Percentiles rank a stretch among this genome's conserved stretches.
Conservation (phyloP, 2,888 invertebrate species). For the Limnephilus marmoratus region DNA sequence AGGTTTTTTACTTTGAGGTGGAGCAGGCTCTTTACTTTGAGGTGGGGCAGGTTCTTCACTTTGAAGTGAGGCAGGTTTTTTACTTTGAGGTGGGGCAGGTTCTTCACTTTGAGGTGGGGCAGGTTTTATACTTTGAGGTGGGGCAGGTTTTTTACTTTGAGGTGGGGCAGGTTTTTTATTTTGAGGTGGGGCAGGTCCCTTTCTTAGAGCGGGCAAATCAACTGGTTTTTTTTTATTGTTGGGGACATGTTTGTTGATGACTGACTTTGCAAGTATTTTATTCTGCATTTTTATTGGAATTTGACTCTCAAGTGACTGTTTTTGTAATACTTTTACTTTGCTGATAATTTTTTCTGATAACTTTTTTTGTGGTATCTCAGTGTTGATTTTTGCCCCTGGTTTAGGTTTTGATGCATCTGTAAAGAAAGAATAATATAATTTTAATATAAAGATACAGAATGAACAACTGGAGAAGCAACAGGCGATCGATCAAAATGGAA, state of each 20-base stretch:
- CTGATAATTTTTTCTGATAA: not conserved
- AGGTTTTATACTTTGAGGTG: no score
- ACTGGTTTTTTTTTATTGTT: not conserved
- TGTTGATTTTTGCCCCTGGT: not conserved
- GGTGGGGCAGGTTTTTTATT: no score
- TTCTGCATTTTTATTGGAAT: not conserved
- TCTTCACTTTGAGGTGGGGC: no score
- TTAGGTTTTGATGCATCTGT: not conserved
- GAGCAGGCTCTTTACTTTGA: no score
- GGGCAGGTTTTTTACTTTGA: no score
- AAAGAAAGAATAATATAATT: not conserved
- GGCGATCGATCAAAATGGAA: no score
- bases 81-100: no score
- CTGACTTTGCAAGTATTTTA: not conserved
- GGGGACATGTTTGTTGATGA: no score
- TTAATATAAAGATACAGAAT: not conserved
- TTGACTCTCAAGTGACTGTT: not conserved
- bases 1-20: no score
- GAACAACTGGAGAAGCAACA: no score
- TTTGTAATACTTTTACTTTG: not conserved
- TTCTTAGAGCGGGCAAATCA: not conserved
- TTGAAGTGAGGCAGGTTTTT: no score
- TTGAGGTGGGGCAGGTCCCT: not conserved
- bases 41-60: no score
- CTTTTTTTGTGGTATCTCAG: not conserved